phyloP scores from a whole-genome alignment of 2,113 vertebrate genomes.

The Indicator maculatus region DNA sequence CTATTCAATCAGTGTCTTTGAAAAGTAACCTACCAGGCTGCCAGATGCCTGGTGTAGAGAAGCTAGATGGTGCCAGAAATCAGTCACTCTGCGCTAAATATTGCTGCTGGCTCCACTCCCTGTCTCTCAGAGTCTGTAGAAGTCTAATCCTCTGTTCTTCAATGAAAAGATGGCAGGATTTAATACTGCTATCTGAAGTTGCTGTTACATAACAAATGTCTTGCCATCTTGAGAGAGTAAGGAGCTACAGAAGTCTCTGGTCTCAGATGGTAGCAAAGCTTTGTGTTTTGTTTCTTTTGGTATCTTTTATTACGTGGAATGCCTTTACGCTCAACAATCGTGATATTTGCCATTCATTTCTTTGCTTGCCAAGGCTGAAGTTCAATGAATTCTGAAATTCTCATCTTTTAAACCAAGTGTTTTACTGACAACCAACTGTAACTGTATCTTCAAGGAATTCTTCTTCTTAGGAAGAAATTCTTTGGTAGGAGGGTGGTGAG shows the following conservation, averaged over 20 bases:
- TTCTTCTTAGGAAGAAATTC: too few relatives aligned
- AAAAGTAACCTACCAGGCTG: constrained; percentile 40
- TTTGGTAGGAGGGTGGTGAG: too few relatives aligned
- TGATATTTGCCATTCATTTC: neutral
- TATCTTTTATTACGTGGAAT: neutral
- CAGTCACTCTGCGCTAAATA: constrained; percentile 59
- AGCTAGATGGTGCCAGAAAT: constrained; percentile 51
- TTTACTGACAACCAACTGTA: neutral
- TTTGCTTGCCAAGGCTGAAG: neutral
- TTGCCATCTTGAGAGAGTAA: neutral
- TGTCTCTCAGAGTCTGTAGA: constrained; percentile 37
- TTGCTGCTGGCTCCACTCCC: constrained; percentile 47
- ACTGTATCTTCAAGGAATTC: neutral
- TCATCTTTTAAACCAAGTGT: neutral
- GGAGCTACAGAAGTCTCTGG: neutral
- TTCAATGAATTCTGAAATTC: neutral
- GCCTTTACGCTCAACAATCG: neutral
- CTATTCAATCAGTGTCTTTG: constrained; percentile 28
- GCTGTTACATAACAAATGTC: constrained; percentile 28
- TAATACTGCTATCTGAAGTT: constrained; percentile 11
- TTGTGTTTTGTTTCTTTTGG: neutral
- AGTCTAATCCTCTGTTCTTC: constrained; percentile 40
- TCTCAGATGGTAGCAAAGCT: neutral
- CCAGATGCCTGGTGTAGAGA: constrained; percentile 34
- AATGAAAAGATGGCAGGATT: constrained; percentile 16